Percentiles rank a stretch among this genome's conserved stretches.
phyloP scores from a whole-genome alignment of 2,113 vertebrate genomes.

The Eulemur macaco region DNA sequence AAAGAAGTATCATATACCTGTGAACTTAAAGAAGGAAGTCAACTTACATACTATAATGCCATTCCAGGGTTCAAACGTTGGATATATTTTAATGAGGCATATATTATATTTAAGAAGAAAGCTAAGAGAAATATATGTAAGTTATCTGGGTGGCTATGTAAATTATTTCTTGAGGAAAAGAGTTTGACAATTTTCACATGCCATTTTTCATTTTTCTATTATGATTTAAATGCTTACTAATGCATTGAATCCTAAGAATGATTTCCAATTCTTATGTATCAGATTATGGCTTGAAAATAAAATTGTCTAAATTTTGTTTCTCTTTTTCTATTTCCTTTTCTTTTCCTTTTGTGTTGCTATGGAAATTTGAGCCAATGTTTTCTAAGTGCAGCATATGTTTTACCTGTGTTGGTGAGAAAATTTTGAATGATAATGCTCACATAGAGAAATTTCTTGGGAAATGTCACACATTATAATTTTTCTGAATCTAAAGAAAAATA shows the following conservation, averaged over 20 bases:
- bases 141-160: neutral
- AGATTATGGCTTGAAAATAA: neutral
- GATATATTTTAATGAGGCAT: neutral
- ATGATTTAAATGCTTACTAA: neutral
- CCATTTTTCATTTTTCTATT: neutral
- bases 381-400: slow-evolving; percentile 2
- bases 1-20: neutral
- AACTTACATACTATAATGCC: neutral
- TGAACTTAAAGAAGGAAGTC: neutral
- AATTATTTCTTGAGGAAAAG: neutral
- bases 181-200: neutral
- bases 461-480: neutral
- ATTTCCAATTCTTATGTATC: neutral
- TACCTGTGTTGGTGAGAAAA: neutral
- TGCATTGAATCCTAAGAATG: neutral
- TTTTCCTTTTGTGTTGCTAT: neutral
- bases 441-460: neutral
- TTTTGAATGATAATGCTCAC: neutral
- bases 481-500: neutral
- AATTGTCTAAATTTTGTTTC: neutral
- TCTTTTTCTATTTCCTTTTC: neutral
- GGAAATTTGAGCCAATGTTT: neutral
- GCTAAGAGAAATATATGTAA: neutral
- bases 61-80: neutral
- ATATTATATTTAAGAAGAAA: neutral